A percentile compares a stretch with the other conserved stretches of the same genome.
Conservation (phyloP, 2,113 vertebrate genomes). For the Marmota flaviventris region DNA sequence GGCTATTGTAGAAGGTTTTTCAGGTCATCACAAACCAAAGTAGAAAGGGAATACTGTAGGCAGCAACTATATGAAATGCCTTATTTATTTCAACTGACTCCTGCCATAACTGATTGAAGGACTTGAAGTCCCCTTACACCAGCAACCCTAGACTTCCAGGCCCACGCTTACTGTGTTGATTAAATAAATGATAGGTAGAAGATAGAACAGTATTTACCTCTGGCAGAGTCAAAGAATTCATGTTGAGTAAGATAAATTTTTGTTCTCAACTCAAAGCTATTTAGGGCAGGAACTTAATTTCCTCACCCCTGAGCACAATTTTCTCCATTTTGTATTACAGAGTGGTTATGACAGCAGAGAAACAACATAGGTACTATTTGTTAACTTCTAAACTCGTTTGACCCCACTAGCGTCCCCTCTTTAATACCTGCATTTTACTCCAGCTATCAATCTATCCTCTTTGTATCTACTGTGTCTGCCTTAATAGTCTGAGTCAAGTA, state of each 20-base stretch:
- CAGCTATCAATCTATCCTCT: background rate
- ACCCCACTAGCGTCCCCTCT: background rate
- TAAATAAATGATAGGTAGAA: slow-evolving; percentile 49
- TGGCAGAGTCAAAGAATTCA: slow-evolving; percentile 62
- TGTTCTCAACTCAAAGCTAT: slow-evolving; percentile 27
- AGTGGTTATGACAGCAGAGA: slow-evolving; percentile 17
- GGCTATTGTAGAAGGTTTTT: slow-evolving; percentile 47
- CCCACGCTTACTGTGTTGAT: background rate
- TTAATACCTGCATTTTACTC: slow-evolving; percentile 1
- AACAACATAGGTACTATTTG: slow-evolving; percentile 31
- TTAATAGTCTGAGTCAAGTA: background rate
- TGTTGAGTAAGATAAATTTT: slow-evolving; percentile 44
- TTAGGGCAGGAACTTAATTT: slow-evolving; percentile 68
- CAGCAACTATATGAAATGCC: background rate
- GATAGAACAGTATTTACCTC: background rate
- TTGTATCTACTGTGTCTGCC: background rate
- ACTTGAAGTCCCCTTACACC: background rate
- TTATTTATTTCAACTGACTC: slow-evolving; percentile 55
- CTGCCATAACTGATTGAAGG: background rate
- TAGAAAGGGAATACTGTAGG: slow-evolving; percentile 10
- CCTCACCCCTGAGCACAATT: slow-evolving; percentile 27
- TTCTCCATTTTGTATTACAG: background rate
- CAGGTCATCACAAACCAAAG: slow-evolving; percentile 60
- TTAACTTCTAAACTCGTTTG: slow-evolving; percentile 59
- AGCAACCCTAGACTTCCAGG: background rate